Conservation (phyloP, 2,888 invertebrate species). For the Trichopoda pennipes region DNA sequence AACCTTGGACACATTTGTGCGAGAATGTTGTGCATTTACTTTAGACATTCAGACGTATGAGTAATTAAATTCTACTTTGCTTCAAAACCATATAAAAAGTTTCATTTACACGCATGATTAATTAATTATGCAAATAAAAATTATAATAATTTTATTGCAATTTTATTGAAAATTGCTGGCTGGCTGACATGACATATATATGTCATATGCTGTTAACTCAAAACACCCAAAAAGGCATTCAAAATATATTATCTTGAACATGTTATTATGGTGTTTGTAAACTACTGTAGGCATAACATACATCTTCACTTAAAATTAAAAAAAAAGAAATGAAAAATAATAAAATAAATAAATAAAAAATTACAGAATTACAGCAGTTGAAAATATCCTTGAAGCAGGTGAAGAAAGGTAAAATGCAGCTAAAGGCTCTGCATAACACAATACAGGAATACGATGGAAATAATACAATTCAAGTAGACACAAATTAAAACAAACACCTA, state of each 20-base stretch:
- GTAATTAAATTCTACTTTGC: slow-evolving; percentile 15
- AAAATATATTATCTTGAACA: neutral
- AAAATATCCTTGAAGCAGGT: slow-evolving; percentile 55
- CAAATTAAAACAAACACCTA: slow-evolving; percentile 23
- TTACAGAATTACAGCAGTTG: neutral
- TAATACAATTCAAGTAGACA: slow-evolving; percentile 42
- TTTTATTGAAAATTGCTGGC: slow-evolving; percentile 31
- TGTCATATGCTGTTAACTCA: slow-evolving; percentile 43
- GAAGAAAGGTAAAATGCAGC: slow-evolving; percentile 32
- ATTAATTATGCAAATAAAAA: slow-evolving; percentile 37
- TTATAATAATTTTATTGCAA: slow-evolving; percentile 25
- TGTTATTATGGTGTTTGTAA: slow-evolving; percentile 7
- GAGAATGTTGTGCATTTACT: neutral
- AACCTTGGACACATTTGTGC: neutral
- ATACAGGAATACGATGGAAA: slow-evolving; percentile 29
- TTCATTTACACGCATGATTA: slow-evolving; percentile 16
- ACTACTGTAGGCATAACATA: slow-evolving; percentile 34
- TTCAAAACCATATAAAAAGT: slow-evolving; percentile 7
- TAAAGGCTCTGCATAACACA: slow-evolving; percentile 29
- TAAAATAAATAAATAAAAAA: too few species aligned
- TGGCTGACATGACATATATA: slow-evolving; percentile 43
- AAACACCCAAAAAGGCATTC: neutral
- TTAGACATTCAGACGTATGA: neutral
- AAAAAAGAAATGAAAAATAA: neutral
- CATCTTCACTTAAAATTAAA: slow-evolving; percentile 13